Conservation (phyloP, 2,113 vertebrate species). For the Pterocles orientalis region DNA sequence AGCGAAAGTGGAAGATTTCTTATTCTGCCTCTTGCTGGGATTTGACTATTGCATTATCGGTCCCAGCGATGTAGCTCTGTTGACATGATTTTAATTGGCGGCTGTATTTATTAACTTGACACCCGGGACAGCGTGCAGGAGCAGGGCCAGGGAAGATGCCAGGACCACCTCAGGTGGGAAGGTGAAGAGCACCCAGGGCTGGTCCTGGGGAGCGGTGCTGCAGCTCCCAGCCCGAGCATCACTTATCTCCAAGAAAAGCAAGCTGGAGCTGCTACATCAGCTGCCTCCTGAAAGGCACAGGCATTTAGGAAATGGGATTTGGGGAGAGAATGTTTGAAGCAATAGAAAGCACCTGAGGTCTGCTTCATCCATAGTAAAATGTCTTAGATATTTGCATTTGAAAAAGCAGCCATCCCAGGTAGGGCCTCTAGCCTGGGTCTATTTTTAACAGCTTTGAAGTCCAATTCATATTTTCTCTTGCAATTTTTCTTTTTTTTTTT, state of each 20-base stretch:
- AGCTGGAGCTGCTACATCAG: background rate
- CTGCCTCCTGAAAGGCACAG: background rate
- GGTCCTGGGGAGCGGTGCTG: background rate
- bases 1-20: background rate
- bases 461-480: background rate
- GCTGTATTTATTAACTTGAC: background rate
- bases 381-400: conserved; percentile 10
- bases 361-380: background rate
- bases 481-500: background rate
- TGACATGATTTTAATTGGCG: background rate
- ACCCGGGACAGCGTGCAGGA: rapidly evolving
- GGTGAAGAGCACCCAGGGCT: background rate
- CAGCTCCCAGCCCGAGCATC: background rate
- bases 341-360: background rate
- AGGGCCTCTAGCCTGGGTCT: background rate
- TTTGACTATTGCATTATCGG: background rate
- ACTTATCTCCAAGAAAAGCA: background rate
- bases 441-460: conserved; percentile 5
- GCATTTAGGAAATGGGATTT: background rate
- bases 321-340: background rate
- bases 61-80: background rate
- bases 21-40: background rate
- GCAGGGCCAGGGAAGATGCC: rapidly evolving
- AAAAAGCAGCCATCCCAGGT: background rate
- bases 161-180: background rate